Conservation (phyloP, 2,797 vertebrate genomes). For the Acipenser transmontanus region DNA sequence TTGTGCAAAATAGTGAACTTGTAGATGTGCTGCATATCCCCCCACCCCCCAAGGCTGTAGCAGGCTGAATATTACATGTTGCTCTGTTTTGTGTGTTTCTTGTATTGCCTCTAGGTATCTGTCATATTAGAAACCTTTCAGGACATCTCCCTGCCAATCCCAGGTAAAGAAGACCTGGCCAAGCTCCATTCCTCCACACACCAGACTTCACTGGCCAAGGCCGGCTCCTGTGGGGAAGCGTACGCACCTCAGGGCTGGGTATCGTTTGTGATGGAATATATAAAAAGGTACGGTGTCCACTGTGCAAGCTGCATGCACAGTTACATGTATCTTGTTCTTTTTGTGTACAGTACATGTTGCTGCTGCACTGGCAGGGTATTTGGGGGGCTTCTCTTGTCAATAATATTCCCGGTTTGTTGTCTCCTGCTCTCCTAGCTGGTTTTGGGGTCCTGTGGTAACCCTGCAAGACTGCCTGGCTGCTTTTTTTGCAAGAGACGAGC, state of each 20-base stretch:
- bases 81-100: conserved; percentile 6
- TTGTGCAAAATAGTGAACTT: no score
- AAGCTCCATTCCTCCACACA: conserved; percentile 93
- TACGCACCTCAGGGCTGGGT: conserved; percentile 96
- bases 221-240: conserved; percentile 90
- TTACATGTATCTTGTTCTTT: not conserved
- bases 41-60: conserved; percentile 10
- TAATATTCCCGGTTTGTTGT: conserved; percentile 68
- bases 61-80: conserved; percentile 30
- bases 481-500: conserved; percentile 95
- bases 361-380: conserved; percentile 54
- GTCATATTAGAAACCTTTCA: conserved; percentile 97
- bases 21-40: no score
- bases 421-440: conserved; percentile 82
- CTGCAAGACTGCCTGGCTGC: conserved; percentile 97
- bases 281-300: conserved; percentile 73
- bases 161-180: conserved; percentile 96
- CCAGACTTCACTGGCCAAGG: conserved; percentile 87
- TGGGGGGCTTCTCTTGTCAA: conserved; percentile 44
- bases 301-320: no score
- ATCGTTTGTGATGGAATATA: conserved; percentile 93
- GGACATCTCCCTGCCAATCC: conserved; percentile 96
- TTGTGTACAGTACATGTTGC: conserved; percentile 34
- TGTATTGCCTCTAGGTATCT: conserved; percentile 70
- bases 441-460: conserved; percentile 97